A percentile compares a stretch with the other conserved stretches of the same genome.
phyloP scores from a whole-genome alignment of 2,888 invertebrate genomes.

The Aricia artaxerxes region DNA sequence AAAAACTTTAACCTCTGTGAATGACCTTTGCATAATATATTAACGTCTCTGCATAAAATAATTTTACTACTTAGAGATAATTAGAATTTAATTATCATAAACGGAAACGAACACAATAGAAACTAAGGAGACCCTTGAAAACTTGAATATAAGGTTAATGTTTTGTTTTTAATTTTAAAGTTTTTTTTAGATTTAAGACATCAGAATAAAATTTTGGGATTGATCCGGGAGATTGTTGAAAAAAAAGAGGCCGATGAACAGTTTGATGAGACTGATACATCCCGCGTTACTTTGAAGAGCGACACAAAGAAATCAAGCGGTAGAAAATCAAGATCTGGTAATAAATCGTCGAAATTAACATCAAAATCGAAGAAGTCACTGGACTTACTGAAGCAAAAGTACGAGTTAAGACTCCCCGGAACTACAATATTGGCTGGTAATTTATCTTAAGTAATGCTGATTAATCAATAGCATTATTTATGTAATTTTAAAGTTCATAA shows the following conservation, averaged over 20 bases:
- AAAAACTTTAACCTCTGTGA: background rate
- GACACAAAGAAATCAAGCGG: background rate
- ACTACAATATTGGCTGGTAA: background rate
- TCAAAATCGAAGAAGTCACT: conserved; percentile 7
- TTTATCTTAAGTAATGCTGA: background rate
- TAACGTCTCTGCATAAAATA: background rate
- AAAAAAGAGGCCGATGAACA: conserved; percentile 34
- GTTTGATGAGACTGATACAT: background rate
- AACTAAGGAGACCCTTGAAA: background rate
- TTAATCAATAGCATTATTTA: no score
- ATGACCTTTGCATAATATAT: background rate
- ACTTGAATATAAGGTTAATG: background rate
- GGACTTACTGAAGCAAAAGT: background rate
- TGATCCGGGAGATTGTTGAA: conserved; percentile 54
- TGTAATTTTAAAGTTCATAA: no score
- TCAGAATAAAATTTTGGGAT: conserved; percentile 58
- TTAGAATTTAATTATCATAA: background rate
- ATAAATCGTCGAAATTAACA: background rate
- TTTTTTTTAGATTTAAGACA: conserved; percentile 58
- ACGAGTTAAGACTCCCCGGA: background rate
- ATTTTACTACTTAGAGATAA: background rate
- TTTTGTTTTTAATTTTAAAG: background rate
- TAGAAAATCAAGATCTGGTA: background rate
- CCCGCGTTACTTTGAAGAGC: background rate
- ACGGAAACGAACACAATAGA: no score